Percentiles rank a stretch among this genome's conserved stretches.
Conservation (phyloP, 2,113 vertebrate genomes). For the Podarcis raffonei region DNA sequence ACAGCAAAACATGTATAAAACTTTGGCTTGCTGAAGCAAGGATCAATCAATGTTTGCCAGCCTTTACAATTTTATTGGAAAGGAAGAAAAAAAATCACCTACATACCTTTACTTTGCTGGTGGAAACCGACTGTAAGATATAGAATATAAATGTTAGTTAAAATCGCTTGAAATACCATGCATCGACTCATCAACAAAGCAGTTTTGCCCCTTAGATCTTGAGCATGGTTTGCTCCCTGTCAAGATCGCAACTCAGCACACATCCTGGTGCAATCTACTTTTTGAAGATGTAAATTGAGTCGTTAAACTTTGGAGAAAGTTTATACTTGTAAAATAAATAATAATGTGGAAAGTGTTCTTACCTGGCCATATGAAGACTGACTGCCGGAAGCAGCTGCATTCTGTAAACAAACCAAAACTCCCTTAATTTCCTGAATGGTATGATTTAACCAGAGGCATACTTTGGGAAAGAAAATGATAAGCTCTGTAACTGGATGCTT, state of each 20-base stretch:
- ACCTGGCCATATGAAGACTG: slow-evolving; percentile 12
- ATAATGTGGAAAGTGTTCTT: not conserved
- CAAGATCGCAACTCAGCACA: too few species aligned
- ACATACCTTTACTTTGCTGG: slow-evolving; percentile 7
- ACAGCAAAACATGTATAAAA: not conserved
- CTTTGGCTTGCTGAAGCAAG: not conserved
- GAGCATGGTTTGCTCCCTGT: too few species aligned
- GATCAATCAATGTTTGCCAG: not conserved
- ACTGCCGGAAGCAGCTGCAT: not conserved
- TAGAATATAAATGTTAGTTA: not conserved
- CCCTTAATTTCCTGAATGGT: not conserved
- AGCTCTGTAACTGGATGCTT: too few species aligned
- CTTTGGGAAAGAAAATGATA: not conserved
- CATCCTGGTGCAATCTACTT: not conserved
- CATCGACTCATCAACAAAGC: too few species aligned
- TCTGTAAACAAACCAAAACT: slow-evolving; percentile 12
- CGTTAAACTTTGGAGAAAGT: not conserved
- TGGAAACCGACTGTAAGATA: slow-evolving; percentile 10
- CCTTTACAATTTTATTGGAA: not conserved
- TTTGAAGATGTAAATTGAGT: not conserved
- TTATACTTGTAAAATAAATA: too few species aligned
- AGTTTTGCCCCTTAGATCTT: too few species aligned
- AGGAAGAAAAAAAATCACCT: not conserved
- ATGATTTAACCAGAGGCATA: not conserved
- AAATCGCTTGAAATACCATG: not conserved